A percentile compares a stretch with the other conserved stretches of the same genome.
Conservation (phyloP, 2,888 invertebrate species). For the Synergus gifuensis region DNA sequence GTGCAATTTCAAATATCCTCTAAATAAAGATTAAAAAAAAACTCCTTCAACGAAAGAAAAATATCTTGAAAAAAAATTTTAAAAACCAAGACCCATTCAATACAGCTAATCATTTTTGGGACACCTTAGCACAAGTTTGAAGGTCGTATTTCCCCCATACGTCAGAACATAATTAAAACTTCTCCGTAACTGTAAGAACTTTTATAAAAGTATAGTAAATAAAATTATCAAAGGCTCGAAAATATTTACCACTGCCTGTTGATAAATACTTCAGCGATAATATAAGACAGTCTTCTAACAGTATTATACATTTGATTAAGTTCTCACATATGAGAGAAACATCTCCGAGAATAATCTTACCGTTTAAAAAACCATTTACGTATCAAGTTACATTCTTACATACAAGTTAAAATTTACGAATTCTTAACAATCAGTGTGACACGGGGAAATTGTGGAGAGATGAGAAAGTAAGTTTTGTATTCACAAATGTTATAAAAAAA, state of each 20-base stretch:
- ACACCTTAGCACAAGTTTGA: conserved; percentile 36
- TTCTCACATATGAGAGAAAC: conserved; percentile 24
- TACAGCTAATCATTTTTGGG: conserved; percentile 15
- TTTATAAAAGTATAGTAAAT: conserved; percentile 7
- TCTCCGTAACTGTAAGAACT: conserved; percentile 4
- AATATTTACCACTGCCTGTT: conserved; percentile 35
- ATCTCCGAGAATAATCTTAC: conserved; percentile 27
- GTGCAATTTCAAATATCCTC: neutral
- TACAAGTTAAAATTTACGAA: conserved; percentile 63
- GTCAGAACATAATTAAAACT: conserved; percentile 24
- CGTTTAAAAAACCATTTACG: conserved; percentile 46
- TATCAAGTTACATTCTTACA: conserved; percentile 51
- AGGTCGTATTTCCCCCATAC: neutral
- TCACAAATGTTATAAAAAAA: conserved; percentile 48
- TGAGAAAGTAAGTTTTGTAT: conserved; percentile 49
- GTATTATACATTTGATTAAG: conserved; percentile 44
- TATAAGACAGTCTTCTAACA: conserved; percentile 21
- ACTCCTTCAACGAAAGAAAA: neutral
- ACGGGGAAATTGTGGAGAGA: conserved; percentile 46
- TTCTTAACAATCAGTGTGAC: conserved; percentile 59
- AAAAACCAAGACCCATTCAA: neutral
- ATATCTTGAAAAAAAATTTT: neutral
- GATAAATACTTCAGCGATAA: conserved; percentile 28
- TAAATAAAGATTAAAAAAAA: conserved; percentile 10
- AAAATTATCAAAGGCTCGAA: conserved; percentile 11